Conservation (phyloP, 92 coral and sea anemone genomes). For the Scolanthus callimorphus region DNA sequence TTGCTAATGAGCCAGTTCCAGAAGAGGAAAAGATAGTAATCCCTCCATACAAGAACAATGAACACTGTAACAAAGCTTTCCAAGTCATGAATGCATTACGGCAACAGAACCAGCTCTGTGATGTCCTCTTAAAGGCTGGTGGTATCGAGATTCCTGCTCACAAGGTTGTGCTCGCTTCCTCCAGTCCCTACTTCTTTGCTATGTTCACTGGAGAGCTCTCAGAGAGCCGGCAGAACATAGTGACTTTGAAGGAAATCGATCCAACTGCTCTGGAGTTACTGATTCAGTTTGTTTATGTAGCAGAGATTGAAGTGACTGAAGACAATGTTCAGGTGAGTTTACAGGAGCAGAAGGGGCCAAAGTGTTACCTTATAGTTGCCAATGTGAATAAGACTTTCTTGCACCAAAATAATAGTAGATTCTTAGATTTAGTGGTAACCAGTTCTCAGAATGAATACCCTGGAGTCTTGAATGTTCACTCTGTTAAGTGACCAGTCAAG, state of each 20-base stretch:
- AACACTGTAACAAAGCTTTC: conserved; percentile 83
- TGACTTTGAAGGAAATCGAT: conserved; percentile 92
- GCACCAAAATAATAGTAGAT: no score
- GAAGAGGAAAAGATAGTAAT: conserved; percentile 76
- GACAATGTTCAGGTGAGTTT: conserved; percentile 90
- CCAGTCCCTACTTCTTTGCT: conserved; percentile 92
- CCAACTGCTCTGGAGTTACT: conserved; percentile 81
- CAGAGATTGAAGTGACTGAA: conserved; percentile 96
- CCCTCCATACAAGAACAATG: conserved; percentile 80
- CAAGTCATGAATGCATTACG: conserved; percentile 89
- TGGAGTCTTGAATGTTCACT: no score
- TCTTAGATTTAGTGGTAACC: no score
- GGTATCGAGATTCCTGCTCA: conserved; percentile 82
- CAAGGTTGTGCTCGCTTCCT: conserved; percentile 90
- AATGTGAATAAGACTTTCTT: no score
- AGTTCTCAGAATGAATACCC: no score
- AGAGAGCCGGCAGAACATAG: conserved; percentile 83
- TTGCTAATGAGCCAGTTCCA: conserved; percentile 7
- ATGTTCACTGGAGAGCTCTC: conserved; percentile 98
- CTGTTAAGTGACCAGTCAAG: no score
- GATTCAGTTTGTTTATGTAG: conserved; percentile 87
- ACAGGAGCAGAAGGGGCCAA: no score
- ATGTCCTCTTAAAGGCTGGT: conserved; percentile 82
- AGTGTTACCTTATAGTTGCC: no score
- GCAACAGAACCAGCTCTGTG: conserved; percentile 88